These are phyloP conservation scores for Lipophrys pholis DNA, from an alignment of 2,113 vertebrate genomes.

Conservation along the genomic window DNA sequence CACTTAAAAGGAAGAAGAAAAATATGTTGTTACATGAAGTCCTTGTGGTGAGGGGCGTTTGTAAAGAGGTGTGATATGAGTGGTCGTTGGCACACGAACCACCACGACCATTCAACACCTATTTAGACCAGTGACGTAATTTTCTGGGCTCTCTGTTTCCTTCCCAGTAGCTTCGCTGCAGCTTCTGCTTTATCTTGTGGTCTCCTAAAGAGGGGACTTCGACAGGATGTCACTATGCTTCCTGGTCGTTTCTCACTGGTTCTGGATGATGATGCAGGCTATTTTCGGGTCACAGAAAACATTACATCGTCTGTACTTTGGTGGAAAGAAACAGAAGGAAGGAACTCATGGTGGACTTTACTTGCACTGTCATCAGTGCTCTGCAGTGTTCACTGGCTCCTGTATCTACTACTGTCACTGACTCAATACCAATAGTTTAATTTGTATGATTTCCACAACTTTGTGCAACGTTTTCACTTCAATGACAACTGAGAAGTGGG, in stretches of 20 bases:
- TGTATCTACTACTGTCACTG: constrained; percentile 21
- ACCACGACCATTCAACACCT: neutral
- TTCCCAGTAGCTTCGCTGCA: constrained; percentile 34
- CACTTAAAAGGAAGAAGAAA: constrained; percentile 18
- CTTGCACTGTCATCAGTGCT: constrained; percentile 30
- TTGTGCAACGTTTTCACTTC: neutral
- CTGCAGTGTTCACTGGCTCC: constrained; percentile 19
- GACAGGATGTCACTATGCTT: constrained; percentile 28
- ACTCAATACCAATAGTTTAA: constrained; percentile 26
- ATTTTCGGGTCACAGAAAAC: constrained; percentile 45
- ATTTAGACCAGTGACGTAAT: constrained; percentile 15
- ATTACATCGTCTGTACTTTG: constrained; percentile 4
- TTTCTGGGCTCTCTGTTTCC: constrained; percentile 19
- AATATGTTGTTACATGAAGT: constrained; percentile 10
- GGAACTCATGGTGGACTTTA: constrained; percentile 28
- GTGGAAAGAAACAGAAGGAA: constrained; percentile 32
- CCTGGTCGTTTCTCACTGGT: constrained; percentile 1
- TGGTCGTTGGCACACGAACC: constrained; percentile 31
- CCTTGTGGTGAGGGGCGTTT: constrained; percentile 7
- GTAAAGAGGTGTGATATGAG: constrained; percentile 7
- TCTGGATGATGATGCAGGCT: constrained; percentile 23
- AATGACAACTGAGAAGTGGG: constrained; percentile 10
- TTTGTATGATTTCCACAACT: constrained; percentile 28
- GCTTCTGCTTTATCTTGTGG: constrained; percentile 36
- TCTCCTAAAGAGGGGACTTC: constrained; percentile 25